phyloP scores from a whole-genome alignment of 2,113 vertebrate genomes.

The Pithys albifrons region DNA sequence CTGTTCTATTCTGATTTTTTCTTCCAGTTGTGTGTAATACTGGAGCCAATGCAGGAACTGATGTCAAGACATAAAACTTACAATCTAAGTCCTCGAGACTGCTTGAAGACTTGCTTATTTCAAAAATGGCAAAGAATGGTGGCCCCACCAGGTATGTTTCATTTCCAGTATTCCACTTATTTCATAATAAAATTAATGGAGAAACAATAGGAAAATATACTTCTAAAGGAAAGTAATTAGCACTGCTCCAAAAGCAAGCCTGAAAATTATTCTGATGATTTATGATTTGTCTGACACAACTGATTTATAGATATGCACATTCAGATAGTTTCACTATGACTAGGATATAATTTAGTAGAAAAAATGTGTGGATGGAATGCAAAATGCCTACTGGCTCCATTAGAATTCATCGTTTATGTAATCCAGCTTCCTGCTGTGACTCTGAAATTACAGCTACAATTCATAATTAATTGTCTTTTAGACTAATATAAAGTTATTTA shows the following conservation, averaged over 20 bases:
- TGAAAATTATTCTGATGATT: constrained; percentile 24
- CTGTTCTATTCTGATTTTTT: constrained; percentile 32
- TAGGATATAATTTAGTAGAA: constrained; percentile 38
- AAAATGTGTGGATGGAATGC: constrained; percentile 45
- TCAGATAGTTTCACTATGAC: constrained; percentile 36
- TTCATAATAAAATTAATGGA: not conserved
- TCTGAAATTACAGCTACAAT: constrained; percentile 71
- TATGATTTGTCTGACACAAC: constrained; percentile 17
- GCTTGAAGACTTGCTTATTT: constrained; percentile 98
- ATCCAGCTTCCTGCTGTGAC: constrained; percentile 67
- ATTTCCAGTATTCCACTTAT: not conserved
- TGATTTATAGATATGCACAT: constrained; percentile 45
- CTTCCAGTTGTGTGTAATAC: constrained; percentile 97
- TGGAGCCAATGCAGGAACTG: constrained; percentile 99
- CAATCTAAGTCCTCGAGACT: constrained; percentile 98
- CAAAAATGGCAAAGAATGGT: constrained; percentile 99
- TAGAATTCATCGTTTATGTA: constrained; percentile 62
- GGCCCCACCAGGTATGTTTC: constrained; percentile 92
- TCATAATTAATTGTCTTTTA: constrained; percentile 73
- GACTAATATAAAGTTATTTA: constrained; percentile 68
- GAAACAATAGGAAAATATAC: not conserved
- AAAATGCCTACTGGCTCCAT: constrained; percentile 50
- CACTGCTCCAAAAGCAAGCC: not conserved
- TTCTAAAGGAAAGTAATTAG: not conserved
- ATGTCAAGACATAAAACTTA: constrained; percentile 99